Base-by-base conservation (phyloP, 2,113 vertebrate genomes). In the Dendrocopos noguchii region DNA sequence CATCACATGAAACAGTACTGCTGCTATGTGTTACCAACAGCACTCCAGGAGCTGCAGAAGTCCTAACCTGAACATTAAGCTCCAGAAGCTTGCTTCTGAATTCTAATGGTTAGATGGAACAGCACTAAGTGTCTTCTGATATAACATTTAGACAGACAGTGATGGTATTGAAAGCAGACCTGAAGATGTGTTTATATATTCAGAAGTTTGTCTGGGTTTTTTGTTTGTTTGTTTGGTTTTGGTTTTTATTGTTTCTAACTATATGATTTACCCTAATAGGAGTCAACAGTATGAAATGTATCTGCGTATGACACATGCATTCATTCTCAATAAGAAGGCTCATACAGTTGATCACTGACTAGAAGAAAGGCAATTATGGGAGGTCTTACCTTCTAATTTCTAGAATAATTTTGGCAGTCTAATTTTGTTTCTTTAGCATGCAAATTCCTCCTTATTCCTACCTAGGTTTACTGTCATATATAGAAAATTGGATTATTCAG, bases 241-340 rank as follows among this genome's bases (percentile, higher is more conserved):
- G 21, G 20, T 24, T 50, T 50, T 21, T 50, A 20, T 50, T 50
- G 20, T 21, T 50, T 50, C 11, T 50, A 15, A 44, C 42, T 91
- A 46, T 14, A 11, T 33, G 50, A 87, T 1, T 10, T 74, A 18
- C 29, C 29, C 83, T 74, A 50, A 63, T 29, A 60, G 64, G 24
- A 83, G 33, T 46, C 55, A 46, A 53, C 8, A 33, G 3, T 27
- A 22, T 34, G 72, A 59, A 53, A 12, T 31, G 10, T 27, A 63
- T 9, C 7, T 0, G 1, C 55, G 50, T 46, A 27, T 46, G 36
- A 59, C 16, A 57, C 28, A 5, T 22, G 5, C n/a, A 5, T 3
- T 2, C 9, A 8, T 71, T 71, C 64, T 83, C 47, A 88, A 27
- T 4, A 68, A 78, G 39, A 71, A 47, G 24, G 28, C 15, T 88